These are phyloP conservation scores for Steatocranus sp. DNA, from an alignment of 2,797 vertebrate genomes.

Conservation along the genomic window DNA sequence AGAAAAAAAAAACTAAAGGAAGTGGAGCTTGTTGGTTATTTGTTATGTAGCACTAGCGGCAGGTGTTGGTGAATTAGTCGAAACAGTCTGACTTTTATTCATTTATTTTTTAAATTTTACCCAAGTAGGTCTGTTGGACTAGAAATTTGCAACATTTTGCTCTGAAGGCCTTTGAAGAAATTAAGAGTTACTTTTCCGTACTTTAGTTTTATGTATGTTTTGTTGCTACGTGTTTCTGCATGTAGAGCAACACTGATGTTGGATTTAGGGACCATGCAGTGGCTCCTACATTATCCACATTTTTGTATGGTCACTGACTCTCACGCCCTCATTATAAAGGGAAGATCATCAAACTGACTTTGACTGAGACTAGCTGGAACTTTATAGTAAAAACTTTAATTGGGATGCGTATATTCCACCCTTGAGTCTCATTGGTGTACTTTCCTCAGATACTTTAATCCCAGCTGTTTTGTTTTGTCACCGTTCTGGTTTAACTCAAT, in stretches of 20 bases:
- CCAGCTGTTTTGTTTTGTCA: background rate
- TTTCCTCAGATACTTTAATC: background rate
- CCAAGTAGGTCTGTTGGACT: rapidly evolving
- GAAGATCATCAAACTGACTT: background rate
- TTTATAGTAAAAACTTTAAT: background rate
- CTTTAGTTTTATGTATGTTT: background rate
- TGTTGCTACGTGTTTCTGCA: rapidly evolving
- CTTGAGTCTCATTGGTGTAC: background rate
- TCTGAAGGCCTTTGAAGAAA: background rate
- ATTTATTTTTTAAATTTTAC: background rate
- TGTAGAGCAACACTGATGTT: background rate
- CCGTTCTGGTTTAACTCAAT: background rate
- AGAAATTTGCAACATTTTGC: background rate
- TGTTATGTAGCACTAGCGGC: background rate
- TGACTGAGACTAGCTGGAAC: background rate
- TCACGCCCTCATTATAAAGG: background rate
- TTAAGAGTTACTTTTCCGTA: background rate
- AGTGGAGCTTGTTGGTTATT: background rate
- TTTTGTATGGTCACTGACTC: background rate
- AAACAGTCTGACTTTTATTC: background rate
- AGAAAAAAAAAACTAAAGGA: background rate
- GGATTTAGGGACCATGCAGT: background rate
- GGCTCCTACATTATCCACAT: background rate
- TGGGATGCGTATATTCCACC: background rate
- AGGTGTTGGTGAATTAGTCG: background rate